phyloP scores from a whole-genome alignment of 1,140 invertebrate genomes.

The Chironomus tepperi region DNA sequence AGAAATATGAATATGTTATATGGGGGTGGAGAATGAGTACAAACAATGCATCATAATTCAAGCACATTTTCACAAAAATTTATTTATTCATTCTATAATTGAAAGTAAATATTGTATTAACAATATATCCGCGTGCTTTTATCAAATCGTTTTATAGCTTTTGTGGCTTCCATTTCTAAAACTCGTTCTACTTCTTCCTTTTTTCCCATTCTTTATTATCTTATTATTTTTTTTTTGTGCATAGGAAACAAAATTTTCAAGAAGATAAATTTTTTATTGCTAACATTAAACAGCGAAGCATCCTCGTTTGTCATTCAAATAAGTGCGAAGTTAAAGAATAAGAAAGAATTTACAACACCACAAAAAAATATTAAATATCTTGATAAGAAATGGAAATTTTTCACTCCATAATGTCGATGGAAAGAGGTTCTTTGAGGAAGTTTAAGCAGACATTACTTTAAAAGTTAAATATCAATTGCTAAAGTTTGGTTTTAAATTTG shows the following conservation, averaged over 20 bases:
- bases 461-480: no score
- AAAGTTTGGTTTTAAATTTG: no score
- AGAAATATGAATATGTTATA: not conserved
- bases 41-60: not conserved
- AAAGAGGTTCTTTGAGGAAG: not conserved
- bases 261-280: no score
- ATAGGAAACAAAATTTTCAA: not conserved
- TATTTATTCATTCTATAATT: slow-evolving; percentile 21
- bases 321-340: not conserved
- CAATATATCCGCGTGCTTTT: not conserved
- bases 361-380: not conserved
- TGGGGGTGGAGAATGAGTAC: not conserved
- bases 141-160: not conserved
- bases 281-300: no score
- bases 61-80: not conserved
- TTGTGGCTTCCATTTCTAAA: not conserved
- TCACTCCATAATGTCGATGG: not conserved
- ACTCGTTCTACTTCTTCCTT: no score
- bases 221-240: not conserved
- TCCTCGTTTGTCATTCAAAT: not conserved
- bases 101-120: slow-evolving; percentile 23
- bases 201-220: not conserved
- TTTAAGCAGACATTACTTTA: not conserved
- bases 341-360: not conserved
- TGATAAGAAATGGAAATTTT: not conserved